phyloP scores from a whole-genome alignment of 2,113 vertebrate species.

The Epinephelus fuscoguttatus region DNA sequence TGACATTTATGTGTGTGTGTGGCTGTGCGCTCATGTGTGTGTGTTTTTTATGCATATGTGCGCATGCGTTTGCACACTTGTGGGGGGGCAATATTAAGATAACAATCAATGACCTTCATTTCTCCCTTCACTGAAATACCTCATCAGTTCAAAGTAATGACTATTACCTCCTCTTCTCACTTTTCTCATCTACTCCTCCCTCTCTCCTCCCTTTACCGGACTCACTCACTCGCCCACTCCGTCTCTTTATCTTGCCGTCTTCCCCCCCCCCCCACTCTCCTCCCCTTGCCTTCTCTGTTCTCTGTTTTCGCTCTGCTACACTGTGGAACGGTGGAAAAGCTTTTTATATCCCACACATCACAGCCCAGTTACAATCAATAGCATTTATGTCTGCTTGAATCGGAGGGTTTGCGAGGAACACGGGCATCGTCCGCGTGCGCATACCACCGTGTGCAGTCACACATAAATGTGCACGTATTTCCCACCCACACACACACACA shows the following conservation, averaged over 20 bases:
- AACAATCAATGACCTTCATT: constrained; percentile 77
- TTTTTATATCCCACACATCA: constrained; percentile 84
- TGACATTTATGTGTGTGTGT: constrained; percentile 67
- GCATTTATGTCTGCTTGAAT: constrained; percentile 82
- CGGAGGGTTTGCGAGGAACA: constrained; percentile 65
- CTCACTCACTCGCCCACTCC: constrained; percentile 70
- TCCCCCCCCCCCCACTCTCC: constrained; percentile 40
- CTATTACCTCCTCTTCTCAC: constrained; percentile 48
- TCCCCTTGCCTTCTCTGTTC: constrained; percentile 71
- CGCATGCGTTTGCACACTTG: constrained; percentile 24
- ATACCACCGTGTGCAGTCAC: constrained; percentile 15
- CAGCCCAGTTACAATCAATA: constrained; percentile 82
- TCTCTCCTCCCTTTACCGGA: constrained; percentile 72
- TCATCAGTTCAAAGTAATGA: constrained; percentile 66
- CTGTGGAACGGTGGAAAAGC: constrained; percentile 78
- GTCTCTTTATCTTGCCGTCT: constrained; percentile 70
- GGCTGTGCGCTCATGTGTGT: not conserved
- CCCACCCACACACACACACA: not conserved
- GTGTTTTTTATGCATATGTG: constrained; percentile 6
- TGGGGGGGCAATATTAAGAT: constrained; percentile 54
- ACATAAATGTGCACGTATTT: constrained; percentile 16
- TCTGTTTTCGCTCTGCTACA: constrained; percentile 77
- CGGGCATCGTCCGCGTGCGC: constrained; percentile 45
- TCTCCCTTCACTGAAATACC: constrained; percentile 63
- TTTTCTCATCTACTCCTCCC: constrained; percentile 56